Evolutionary conservation across 2,113 vertebrate genomes (phyloP), one percentile per base, ranked within the genome.

Genomic region (Nannospalax galili): DNA sequence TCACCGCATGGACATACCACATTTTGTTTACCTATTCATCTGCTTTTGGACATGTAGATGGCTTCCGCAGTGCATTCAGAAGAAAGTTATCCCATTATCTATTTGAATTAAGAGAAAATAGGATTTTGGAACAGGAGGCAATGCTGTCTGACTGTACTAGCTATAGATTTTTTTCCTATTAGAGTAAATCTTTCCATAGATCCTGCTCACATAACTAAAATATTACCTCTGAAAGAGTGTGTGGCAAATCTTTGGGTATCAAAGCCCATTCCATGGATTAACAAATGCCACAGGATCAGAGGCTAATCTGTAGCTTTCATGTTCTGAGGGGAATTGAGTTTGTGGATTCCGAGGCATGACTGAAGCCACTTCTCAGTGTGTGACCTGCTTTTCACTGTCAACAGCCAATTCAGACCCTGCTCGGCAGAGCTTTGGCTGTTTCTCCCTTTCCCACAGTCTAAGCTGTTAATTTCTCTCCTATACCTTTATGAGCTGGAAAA

Each of bases 401-500:
- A 93, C 74, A 92, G 48, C 3, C 1, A 37, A 35, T 20, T 88
- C 88, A 2, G 42, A 62, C 90, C 72, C 0, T 0, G 30, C 75
- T n/a, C n/a, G 81, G 2, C 92, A 65, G 82, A 87, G 19, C 37
- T 70, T 48, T 85, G 52, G 78, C 96, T 72, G 67, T 93, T 93
- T 80, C 48, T 88, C 91, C 92, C 84, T 86, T 93, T 97, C 97
- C 90, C 90, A 96, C 14, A 95, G 97, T 96, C 90, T 86, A 84
- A 82, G 80, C 84, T 92, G 95, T 95, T 94, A 30, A 96, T 97
- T 97, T 97, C 96, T 96, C 91, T 94, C 84, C 92, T 52, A 70
- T 88, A 88, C 97, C 84, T 65, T 97, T 92, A 93, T 40, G 58
- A 88, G 72, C 94, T 94, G 72, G 85, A 52, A 95, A 97, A 98